These are phyloP conservation scores for Polydesmus complanatus DNA, from an alignment of 2,888 invertebrate genomes.

Conservation along the genomic window DNA sequence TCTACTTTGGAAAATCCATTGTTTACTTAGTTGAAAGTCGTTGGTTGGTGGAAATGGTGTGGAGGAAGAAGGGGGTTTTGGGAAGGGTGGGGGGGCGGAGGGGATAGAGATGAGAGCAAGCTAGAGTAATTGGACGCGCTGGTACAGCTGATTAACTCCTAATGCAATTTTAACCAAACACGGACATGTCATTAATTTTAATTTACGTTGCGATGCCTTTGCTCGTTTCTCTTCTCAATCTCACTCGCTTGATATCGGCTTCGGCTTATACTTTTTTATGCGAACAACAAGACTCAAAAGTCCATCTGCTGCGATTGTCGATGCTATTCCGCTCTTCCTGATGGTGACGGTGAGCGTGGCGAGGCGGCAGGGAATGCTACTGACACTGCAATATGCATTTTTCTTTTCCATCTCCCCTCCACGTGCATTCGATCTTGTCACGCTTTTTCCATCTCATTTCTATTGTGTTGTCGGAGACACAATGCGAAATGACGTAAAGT, in stretches of 20 bases:
- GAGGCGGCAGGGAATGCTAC: too few species aligned
- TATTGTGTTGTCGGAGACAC: background rate
- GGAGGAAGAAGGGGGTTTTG: background rate
- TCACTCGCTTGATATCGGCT: too few species aligned
- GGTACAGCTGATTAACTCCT: slow-evolving; percentile 12
- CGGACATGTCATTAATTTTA: slow-evolving; percentile 12
- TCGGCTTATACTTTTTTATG: too few species aligned
- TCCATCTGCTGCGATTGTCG: background rate
- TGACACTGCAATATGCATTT: too few species aligned
- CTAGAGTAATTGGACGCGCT: background rate
- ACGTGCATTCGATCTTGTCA: background rate
- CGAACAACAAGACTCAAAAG: background rate
- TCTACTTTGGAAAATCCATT: background rate
- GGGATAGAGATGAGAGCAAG: background rate
- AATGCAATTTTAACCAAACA: slow-evolving; percentile 13
- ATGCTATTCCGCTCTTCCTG: background rate
- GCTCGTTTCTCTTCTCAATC: background rate
- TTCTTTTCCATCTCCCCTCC: background rate
- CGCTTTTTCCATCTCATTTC: background rate
- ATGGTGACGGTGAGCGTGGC: too few species aligned
- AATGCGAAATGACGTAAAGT: too few species aligned
- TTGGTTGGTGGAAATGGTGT: too few species aligned
- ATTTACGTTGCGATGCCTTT: slow-evolving; percentile 1
- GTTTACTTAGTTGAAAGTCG: background rate
- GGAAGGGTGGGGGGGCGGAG: background rate